Conservation (phyloP, 1,140 invertebrate species). For the Metaphire vulgaris region DNA sequence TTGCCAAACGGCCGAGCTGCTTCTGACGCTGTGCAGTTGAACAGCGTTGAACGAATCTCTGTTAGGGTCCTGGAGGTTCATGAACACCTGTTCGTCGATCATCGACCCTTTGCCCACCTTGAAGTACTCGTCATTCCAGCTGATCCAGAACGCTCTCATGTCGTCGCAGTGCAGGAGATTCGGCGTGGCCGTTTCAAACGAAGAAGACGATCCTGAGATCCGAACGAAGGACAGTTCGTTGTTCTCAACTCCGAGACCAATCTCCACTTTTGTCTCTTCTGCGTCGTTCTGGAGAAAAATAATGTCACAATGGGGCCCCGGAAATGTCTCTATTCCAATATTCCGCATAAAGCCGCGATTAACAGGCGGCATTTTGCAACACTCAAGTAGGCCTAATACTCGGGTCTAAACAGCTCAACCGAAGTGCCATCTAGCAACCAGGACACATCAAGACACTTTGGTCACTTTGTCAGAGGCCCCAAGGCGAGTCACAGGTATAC, state of each 20-base stretch:
- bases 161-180: constrained; percentile 20
- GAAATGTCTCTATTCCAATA: no score
- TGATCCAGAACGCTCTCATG: constrained; percentile 16
- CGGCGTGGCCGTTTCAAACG: neutral
- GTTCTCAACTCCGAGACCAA: neutral
- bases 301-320: no score
- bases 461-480: no score
- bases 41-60: neutral
- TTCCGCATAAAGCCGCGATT: no score
- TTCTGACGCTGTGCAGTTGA: neutral
- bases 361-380: no score
- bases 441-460: no score
- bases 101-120: neutral
- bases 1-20: neutral
- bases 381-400: no score
- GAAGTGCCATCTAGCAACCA: no score
- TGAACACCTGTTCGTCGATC: neutral
- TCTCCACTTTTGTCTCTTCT: neutral
- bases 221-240: neutral
- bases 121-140: constrained; percentile 8
- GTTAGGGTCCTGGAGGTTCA: neutral
- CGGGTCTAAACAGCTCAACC: no score
- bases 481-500: no score
- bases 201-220: neutral
- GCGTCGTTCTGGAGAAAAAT: neutral